Conservation (phyloP, 1,140 invertebrate genomes). For the Megalonaias nervosa region DNA sequence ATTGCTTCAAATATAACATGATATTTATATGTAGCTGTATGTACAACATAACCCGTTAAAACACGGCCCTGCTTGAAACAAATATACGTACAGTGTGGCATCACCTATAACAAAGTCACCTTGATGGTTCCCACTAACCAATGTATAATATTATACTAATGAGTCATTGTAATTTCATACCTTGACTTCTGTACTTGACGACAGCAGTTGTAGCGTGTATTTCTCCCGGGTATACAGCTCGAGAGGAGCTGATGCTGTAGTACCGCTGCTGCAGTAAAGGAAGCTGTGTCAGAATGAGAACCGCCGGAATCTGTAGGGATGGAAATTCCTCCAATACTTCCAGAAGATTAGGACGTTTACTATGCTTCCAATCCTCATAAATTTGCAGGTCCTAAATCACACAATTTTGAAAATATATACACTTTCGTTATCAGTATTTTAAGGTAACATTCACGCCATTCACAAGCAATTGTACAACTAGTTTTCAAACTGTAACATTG, state of each 20-base stretch:
- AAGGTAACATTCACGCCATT: neutral
- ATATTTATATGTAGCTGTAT: too few relatives aligned
- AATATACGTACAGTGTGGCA: too few relatives aligned
- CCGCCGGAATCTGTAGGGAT: slow-evolving; percentile 85
- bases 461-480: neutral
- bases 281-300: slow-evolving; percentile 87
- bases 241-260: slow-evolving; percentile 95
- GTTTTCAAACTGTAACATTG: too few relatives aligned
- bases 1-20: too few relatives aligned
- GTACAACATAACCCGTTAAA: too few relatives aligned
- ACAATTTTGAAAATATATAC: slow-evolving; percentile 9
- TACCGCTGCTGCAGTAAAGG: slow-evolving; percentile 93
- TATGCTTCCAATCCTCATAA: slow-evolving; percentile 96
- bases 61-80: too few relatives aligned
- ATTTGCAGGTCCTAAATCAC: slow-evolving; percentile 83
- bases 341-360: slow-evolving; percentile 86
- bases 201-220: slow-evolving; percentile 94
- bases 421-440: neutral
- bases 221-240: slow-evolving; percentile 80
- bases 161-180: slow-evolving; percentile 68
- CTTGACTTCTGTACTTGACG: slow-evolving; percentile 88
- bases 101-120: neutral
- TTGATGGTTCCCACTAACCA: neutral
- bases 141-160: neutral
- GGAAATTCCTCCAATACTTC: slow-evolving; percentile 92